Evolutionary conservation across 2,888 invertebrate species (phyloP), one percentile per base, ranked within the genome.

Genomic region (Acleris laterana): DNA sequence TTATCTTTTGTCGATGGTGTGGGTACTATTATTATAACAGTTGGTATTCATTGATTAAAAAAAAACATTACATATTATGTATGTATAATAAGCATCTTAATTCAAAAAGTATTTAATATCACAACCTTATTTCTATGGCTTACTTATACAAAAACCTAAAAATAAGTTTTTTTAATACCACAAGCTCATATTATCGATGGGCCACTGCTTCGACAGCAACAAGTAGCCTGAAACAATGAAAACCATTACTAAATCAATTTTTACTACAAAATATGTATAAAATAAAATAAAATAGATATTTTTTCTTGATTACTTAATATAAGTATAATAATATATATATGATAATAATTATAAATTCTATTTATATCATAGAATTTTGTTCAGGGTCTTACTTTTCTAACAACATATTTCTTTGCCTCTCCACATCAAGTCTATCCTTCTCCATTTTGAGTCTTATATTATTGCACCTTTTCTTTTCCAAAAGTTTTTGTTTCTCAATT

Each of bases 391-490:
- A 87, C 87, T 86, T 87, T 72, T 87, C 86, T 65, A 87, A 74
- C 66, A 87, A 73, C 9, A 74, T 67, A 77, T 87, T 87, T 68
- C 85, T 81, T 68, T 87, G 85, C 65, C 76, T 83, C 74, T 87
- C 86, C 69, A 87, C 79, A 56, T 87, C 87, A 38, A 87, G 77
- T 74, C 82, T 81, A 57, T 87, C 86, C 71, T 79, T 86, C 70
- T 87, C 85, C 59, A 87, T 77, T 77, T 87, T 87, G 22, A 87
- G 77, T 75, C 79, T 82, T 70, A 86, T 81, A 76, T 87, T 87
- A 69, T 87, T 87, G 68, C 85, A 85, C 62, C 87, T 76, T 69
- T 87, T 87, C 66, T 87, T 86, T 69, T 87, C 87, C 42, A 87
- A 72, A 17, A 86, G 77, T 67, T 87, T 87, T 69, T 87, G 87